These are phyloP conservation scores for Ctenoplectra terminalis DNA, from an alignment of 1,140 invertebrate genomes.

Conservation along the genomic window DNA sequence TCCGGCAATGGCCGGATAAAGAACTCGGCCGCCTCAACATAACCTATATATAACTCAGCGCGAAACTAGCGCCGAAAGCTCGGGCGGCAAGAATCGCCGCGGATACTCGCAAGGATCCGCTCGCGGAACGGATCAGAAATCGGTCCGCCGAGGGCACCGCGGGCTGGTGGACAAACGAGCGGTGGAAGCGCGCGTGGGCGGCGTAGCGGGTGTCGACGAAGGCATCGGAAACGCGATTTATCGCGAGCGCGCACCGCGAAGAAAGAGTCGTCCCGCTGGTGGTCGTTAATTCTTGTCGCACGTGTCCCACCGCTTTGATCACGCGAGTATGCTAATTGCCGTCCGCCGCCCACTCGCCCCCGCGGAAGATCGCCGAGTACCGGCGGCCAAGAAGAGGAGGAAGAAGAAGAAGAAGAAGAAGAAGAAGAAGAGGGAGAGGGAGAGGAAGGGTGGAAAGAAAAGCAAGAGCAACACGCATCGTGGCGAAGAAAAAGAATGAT, in stretches of 20 bases:
- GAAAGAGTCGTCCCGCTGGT: constrained; percentile 63
- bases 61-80: not conserved
- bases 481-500: not conserved
- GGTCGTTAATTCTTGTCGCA: constrained; percentile 69
- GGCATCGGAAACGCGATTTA: constrained; percentile 64
- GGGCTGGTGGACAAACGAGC: constrained; percentile 12
- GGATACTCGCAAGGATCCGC: not conserved
- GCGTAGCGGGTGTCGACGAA: constrained; percentile 46
- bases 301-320: constrained; percentile 69
- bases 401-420: constrained; percentile 12
- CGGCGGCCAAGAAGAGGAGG: constrained; percentile 7
- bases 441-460: not conserved
- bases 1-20: not conserved
- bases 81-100: not conserved
- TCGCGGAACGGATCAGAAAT: not conserved
- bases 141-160: not conserved
- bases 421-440: not conserved
- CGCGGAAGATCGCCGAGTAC: constrained; percentile 8
- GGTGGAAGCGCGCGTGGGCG: constrained; percentile 20
- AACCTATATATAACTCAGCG: not conserved
- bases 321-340: constrained; percentile 72
- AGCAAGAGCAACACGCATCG: not conserved
- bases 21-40: constrained; percentile 3
- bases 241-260: constrained; percentile 54
- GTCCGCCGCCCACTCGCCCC: constrained; percentile 64